Percentiles rank a stretch among this genome's conserved stretches.
These are phyloP conservation scores for Heliothis subflexa DNA, from an alignment of 1,140 invertebrate species.

Conservation along the genomic window DNA sequence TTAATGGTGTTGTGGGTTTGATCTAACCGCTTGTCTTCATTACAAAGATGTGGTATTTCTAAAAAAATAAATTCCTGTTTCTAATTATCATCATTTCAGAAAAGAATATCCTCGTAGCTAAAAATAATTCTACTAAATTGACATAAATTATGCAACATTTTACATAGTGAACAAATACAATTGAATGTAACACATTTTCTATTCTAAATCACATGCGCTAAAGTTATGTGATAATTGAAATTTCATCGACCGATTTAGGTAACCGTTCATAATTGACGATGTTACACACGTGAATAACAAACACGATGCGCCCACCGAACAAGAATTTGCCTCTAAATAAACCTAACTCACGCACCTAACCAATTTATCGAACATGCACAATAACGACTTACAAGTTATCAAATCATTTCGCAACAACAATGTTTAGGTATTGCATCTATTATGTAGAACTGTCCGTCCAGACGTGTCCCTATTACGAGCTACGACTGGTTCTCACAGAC, in stretches of 20 bases:
- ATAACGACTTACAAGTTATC: conserved; percentile 14
- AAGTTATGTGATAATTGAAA: conserved; percentile 44
- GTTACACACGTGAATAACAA: conserved; percentile 31
- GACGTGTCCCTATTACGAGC: conserved; percentile 55
- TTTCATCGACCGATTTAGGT: conserved; percentile 43
- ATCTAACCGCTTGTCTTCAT: no score
- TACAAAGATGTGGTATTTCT: no score
- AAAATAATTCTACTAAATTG: no score
- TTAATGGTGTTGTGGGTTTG: no score
- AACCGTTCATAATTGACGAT: conserved; percentile 13
- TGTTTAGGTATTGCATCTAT: conserved; percentile 53
- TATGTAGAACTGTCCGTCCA: conserved; percentile 52
- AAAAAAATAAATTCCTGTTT: no score
- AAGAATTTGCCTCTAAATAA: background rate
- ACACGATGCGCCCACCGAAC: background rate
- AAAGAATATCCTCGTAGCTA: no score
- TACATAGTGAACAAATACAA: conserved; percentile 24
- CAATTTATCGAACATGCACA: conserved; percentile 26
- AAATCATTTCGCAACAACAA: conserved; percentile 54
- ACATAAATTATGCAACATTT: no score
- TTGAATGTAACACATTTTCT: conserved; percentile 40
- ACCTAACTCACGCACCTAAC: conserved; percentile 30
- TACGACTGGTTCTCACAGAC: conserved; percentile 45
- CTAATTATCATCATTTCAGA: no score
- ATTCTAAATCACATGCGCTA: conserved; percentile 26